Base-by-base conservation (phyloP, 2,797 vertebrate genomes). In the Fringilla coelebs region DNA sequence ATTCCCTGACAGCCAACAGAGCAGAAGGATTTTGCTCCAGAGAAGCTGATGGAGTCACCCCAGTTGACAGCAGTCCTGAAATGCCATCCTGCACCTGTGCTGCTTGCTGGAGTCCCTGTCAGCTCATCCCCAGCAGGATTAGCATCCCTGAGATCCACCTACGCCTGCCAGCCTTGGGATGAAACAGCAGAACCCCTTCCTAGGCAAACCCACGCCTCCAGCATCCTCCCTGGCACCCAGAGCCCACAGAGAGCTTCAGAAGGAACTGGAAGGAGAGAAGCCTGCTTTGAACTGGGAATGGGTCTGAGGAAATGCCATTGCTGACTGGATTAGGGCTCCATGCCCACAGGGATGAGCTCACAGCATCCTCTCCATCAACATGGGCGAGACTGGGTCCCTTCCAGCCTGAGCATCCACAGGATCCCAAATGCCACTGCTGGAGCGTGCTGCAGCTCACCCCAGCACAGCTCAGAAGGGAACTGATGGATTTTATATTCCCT, bases 201-300 rank as follows among this genome's bases (percentile, higher is more conserved):
- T 38, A 18, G 60, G 57, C 48, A 80, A 93, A 52, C 17, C n/a
- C 61, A 71, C 40, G 0, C 57, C 61, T 48, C 60, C 89, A 83
- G 46, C 67, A 46, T 55, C 63, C 60, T 70, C 51, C 43, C 48
- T 18, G 38, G 52, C 73, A 71, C 22, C 24, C 61, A 46, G 52
- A 74, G 22, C 24, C 22, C n/a, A 52, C 0, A 0, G 0, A 13
- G 9, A 41, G 26, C 4, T 83, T 38, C 73, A 25, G 36, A 41
- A 52, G 2, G 11, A 77, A 28, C 18, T 52, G 32, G 11, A 11
- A 72, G 48, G 31, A 31, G 68, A 91, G 70, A 81, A 81, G 29
- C 17, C 70, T 55, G 71, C 86, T 91, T 74, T 81, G 76, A 88
- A 43, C 65, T 22, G 28, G 13, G 86, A 58, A 31, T 2, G 13